Base-by-base conservation (phyloP, 2,888 invertebrate genomes). In the Apantesis nais region DNA sequence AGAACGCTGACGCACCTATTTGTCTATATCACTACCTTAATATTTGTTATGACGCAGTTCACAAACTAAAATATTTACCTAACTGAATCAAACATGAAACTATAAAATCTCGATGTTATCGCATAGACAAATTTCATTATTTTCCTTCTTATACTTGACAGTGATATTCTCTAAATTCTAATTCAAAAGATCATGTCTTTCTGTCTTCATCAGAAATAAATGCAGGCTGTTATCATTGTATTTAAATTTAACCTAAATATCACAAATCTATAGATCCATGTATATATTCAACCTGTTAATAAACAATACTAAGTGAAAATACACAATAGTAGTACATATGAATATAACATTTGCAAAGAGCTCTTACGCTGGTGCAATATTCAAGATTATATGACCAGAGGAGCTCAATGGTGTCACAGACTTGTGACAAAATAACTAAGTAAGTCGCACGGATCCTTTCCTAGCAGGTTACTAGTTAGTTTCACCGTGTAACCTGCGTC, bases 1-100 rank as follows among this genome's bases (percentile, higher is more conserved):
- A 74, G 73, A 61, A 70, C 66, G 73, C 69, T 80, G 80, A 80
- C 74, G 78, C 78, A 75, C 74, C 71, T 77, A 73, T 71, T 74
- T 62, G 71, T 68, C 70, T 73, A 68, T 58, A 72, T 68, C 67
- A 61, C 61, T 71, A 41, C 67, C 52, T 72, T 68, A 74, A 72
- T 73, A 73, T 73, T 55, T 29, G 58, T 29, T 25, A 67, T 64
- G 31, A 34, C 39, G 11, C 34, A 73, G 72, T 67, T 70, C 75
- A 76, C 73, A 79, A 75, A 81, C 79, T 75, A 75, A 78, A 78
- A 76, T 76, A 78, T 80, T 80, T 80, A 68, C 76, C 60, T 61
- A 39, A 68, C 62, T 65, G 41, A 22, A 58, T 34, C 22, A 37
- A 44, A 48, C 60, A 60, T 29, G 52, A 41, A 60, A 73, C 41